Evolutionary conservation across 2,888 invertebrate species (phyloP), one percentile per base, ranked within the genome.

Genomic region (Mesodorylaimus sp.): DNA sequence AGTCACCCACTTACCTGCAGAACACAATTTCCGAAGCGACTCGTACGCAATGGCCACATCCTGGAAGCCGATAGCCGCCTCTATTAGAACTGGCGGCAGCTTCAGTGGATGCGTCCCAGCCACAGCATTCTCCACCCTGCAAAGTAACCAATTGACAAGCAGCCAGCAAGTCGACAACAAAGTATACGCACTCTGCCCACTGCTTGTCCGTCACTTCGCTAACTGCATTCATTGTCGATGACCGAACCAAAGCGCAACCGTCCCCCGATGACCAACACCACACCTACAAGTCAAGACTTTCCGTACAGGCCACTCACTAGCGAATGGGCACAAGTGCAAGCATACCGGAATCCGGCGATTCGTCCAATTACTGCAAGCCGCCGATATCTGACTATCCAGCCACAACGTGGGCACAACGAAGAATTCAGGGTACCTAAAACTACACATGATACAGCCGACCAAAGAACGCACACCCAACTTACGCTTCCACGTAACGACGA

Each of bases 241-340:
- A 53, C 1, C 55, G 41, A 25, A 51, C 32, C 26, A 55, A 45
- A 5, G 45, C 45, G 13, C 48, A 29, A 1, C 55, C 55, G 28
- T 50, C 46, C 16, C 41, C 27, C 21, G 29, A 27, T n/a, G 50
- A 47, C 53, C 53, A 55, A n/a, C 50, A 42, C 55, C 55, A 55
- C 10, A 55, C 38, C 53, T 53, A 29, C 16, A 48, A 48, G 24
- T 10, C 10, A 29, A 29, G 5, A 42, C n/a, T 24, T 42, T 21
- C 7, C n/a, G 42, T 19, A 10, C n/a, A 7, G n/a, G 7, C 13
- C 13, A 10, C 7, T 24, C 7, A n/a, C n/a, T 7, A 21, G 27
- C 7, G 45, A 24, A 16, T 26, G 13, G 24, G 32, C 10, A 13
- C 16, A 45, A 45, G 10, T 29, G 16, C n/a, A 25, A 41, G 5